phyloP scores from a whole-genome alignment of 2,888 invertebrate species.

The Lucinisca nassula region DNA sequence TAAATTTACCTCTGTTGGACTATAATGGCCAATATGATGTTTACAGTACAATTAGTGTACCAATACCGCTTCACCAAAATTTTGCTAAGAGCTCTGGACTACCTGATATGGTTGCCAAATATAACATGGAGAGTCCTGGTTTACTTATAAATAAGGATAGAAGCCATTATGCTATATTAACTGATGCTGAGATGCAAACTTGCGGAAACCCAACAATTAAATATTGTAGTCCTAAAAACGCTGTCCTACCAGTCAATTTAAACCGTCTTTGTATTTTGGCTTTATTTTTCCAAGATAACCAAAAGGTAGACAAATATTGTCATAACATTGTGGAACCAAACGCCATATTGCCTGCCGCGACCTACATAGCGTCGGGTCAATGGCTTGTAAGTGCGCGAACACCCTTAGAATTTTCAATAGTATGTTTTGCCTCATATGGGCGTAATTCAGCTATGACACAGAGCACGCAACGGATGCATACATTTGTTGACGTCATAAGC shows the following conservation, averaged over 20 bases:
- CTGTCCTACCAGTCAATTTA: neutral
- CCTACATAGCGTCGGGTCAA: neutral
- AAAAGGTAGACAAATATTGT: neutral
- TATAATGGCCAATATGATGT: neutral
- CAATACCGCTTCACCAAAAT: neutral
- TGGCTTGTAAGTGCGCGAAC: neutral
- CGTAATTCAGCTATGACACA: neutral
- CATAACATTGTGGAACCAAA: neutral
- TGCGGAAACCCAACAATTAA: neutral
- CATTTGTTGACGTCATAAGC: neutral
- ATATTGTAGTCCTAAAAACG: neutral
- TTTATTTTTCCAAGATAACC: neutral
- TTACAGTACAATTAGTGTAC: neutral
- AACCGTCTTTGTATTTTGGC: neutral
- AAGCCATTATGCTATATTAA: neutral
- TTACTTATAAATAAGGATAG: neutral
- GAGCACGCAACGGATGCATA: neutral
- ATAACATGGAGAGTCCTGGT: neutral
- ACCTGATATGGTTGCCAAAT: neutral
- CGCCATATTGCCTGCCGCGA: neutral
- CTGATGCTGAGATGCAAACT: neutral
- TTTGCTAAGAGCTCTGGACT: neutral
- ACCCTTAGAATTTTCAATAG: neutral
- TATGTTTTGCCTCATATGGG: neutral
- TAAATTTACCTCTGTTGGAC: neutral